phyloP scores from a whole-genome alignment of 2,113 vertebrate genomes.

The Cepphus grylle region DNA sequence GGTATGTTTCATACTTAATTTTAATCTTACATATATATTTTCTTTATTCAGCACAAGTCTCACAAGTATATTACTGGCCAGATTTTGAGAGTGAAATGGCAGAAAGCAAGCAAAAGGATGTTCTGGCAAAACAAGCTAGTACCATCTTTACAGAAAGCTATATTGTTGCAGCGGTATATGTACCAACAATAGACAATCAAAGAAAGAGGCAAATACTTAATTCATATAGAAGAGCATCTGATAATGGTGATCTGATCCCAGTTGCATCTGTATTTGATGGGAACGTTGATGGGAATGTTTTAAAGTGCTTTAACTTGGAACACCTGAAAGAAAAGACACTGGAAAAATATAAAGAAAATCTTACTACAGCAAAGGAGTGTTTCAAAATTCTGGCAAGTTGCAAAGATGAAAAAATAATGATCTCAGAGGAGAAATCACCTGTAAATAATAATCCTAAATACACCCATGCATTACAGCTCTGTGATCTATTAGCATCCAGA shows the following conservation, averaged over 20 bases:
- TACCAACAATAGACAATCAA: not conserved
- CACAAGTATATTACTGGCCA: not conserved
- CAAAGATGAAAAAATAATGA: not conserved
- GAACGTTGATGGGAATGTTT: fast-evolving
- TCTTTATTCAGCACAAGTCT: slow-evolving; percentile 16
- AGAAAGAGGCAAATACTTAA: not conserved
- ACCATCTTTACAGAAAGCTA: not conserved
- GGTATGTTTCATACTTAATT: not conserved
- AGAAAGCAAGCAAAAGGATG: fast-evolving
- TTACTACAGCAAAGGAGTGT: not conserved
- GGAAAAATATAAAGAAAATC: not conserved
- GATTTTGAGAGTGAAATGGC: not conserved
- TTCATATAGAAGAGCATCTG: not conserved
- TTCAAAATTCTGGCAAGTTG: not conserved
- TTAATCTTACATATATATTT: not conserved
- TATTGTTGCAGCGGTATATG: not conserved
- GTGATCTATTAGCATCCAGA: slow-evolving; percentile 23
- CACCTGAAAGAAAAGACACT: not conserved
- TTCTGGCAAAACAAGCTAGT: not conserved
- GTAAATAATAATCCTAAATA: not conserved
- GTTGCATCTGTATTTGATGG: not conserved
- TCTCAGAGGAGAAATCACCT: not conserved
- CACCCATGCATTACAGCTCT: not conserved
- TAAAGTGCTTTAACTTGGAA: not conserved
- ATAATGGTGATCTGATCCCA: not conserved